phyloP scores from a whole-genome alignment of 2,797 vertebrate genomes.

The Halcyon smyrnensis region DNA sequence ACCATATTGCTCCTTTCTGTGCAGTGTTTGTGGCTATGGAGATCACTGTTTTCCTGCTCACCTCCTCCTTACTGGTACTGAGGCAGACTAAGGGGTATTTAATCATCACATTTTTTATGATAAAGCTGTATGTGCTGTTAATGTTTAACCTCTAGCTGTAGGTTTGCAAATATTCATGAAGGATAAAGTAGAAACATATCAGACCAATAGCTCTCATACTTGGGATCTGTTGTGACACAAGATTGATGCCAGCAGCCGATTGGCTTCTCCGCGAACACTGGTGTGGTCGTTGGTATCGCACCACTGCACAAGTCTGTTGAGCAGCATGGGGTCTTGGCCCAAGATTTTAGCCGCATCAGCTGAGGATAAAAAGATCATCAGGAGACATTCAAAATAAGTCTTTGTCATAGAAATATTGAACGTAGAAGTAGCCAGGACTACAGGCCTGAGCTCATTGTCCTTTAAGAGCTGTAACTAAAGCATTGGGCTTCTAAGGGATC shows the following conservation, averaged over 20 bases:
- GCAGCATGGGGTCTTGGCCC: slow-evolving; percentile 83
- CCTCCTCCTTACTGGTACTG: not conserved
- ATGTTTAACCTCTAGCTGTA: not conserved
- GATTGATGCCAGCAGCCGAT: slow-evolving; percentile 86
- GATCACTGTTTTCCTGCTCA: not conserved
- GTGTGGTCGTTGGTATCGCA: slow-evolving; percentile 83
- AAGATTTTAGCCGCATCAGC: slow-evolving; percentile 86
- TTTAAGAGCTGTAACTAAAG: not conserved
- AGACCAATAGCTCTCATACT: slow-evolving; percentile 59
- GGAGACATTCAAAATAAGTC: not conserved
- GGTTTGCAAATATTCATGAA: not conserved
- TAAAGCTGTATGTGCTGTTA: not conserved
- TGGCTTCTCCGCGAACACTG: slow-evolving; percentile 84
- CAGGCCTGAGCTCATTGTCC: not conserved
- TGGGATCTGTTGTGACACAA: slow-evolving; percentile 86
- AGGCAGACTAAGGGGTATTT: not conserved
- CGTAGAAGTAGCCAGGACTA: not conserved
- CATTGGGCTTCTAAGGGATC: not conserved
- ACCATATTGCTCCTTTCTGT: accelerated
- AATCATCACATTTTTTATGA: not conserved
- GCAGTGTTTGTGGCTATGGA: not conserved
- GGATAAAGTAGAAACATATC: accelerated
- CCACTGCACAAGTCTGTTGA: slow-evolving; percentile 87
- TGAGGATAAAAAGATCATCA: slow-evolving; percentile 50
- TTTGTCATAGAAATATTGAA: not conserved